A percentile compares a stretch with the other conserved stretches of the same genome.
Evolutionary conservation across 2,888 invertebrate genomes (phyloP).

Genomic region (Protonemura montana): DNA sequence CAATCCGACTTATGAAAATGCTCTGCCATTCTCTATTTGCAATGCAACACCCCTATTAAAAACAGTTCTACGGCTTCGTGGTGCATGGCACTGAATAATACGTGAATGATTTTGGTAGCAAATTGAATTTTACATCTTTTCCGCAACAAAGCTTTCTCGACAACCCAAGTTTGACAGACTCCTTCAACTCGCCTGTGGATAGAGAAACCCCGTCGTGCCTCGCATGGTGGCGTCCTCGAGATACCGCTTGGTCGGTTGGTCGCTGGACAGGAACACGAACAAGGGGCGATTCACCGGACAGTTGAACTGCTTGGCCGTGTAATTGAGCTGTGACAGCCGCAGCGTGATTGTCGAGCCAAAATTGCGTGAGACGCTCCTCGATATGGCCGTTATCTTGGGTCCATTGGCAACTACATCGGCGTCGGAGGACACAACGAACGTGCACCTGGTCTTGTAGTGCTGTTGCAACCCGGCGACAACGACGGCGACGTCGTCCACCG

Average conservation of each 20-base stretch:
- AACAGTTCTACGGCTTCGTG: too few relatives aligned
- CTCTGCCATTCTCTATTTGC: too few relatives aligned
- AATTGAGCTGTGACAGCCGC: background rate
- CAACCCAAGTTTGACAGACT: too few relatives aligned
- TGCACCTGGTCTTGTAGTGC: constrained; percentile 8
- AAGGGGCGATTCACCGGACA: background rate
- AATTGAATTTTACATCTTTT: too few relatives aligned
- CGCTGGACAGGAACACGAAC: constrained; percentile 19
- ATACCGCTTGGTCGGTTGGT: background rate
- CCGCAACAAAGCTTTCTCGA: too few relatives aligned
- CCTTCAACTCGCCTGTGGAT: background rate
- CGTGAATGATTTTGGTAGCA: too few relatives aligned
- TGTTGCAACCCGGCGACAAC: background rate
- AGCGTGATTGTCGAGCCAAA: background rate
- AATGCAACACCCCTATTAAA: too few relatives aligned
- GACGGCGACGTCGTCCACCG: background rate
- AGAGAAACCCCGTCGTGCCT: background rate
- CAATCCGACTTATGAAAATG: too few relatives aligned
- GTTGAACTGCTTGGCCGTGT: constrained; percentile 8
- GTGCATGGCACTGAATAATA: too few relatives aligned
- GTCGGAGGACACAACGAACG: background rate
- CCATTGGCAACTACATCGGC: background rate
- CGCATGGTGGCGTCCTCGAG: background rate
- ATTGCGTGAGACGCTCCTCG: background rate
- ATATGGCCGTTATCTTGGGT: background rate